Evolutionary conservation across 1,140 invertebrate species (phyloP), one percentile per base, ranked within the genome.

Genomic region (Camponotus floridanus): DNA sequence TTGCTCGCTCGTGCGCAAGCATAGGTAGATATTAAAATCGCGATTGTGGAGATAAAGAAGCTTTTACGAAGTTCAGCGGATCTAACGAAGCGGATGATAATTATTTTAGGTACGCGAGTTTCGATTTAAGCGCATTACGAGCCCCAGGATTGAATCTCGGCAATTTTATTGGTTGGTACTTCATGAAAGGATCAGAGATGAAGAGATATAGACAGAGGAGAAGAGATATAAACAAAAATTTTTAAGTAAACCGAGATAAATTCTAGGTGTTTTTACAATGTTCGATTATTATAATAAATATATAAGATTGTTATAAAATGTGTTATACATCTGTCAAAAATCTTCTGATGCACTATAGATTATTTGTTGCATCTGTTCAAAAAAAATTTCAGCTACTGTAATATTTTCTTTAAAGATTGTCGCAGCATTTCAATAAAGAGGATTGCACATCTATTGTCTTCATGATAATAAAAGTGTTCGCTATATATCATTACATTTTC

Each of bases 61-160:
- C 39, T 83, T 55, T 83, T 83, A 83, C 68, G 13, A 13, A 45
- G 55, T 74, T 83, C 73, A 48, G 31, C 68, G 39, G 68, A 73
- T 83, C 57, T 83, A 83, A 83, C 68, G 62, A 83, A 67, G 68
- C 55, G n/a, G 39, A 42, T 42, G 79, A 39, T 83, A 83, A 83
- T 83, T 83, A 83, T 83, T 68, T 61, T 81, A 73, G 48, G 26
- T 81, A 81, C 67, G 79, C 67, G 55, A 81, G 67, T 36, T 81
- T 73, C 55, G 79, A 55, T 73, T 83, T 83, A 83, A 83, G 79
- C 79, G 68, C 21, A 62, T 83, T 83, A 61, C 26, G 51, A 51
- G 48, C 61, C 45, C 36, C 39, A 9, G 48, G 39, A 21, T 21
- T 42, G 26, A 59, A 73, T 81, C 79, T 42, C 33, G n/a, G 39